phyloP scores from a whole-genome alignment of 2,113 vertebrate species.

The Colaptes auratus region DNA sequence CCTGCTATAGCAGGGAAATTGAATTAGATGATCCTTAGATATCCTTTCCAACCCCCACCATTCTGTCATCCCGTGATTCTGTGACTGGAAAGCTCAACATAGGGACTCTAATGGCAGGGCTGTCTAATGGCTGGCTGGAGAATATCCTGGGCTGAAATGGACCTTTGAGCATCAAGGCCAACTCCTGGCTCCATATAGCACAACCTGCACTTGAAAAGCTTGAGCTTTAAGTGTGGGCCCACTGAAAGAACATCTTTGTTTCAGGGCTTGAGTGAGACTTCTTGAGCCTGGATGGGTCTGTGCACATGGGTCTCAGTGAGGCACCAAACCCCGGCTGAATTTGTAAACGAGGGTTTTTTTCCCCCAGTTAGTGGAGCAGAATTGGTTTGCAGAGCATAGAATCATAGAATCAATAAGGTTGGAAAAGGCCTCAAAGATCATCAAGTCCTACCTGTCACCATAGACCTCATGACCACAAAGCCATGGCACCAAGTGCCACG shows the following conservation, averaged over 20 bases:
- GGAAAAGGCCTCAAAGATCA: no score
- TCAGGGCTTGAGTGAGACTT: not conserved
- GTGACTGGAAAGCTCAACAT: not conserved
- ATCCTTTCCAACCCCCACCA: not conserved
- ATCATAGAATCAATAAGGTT: no score
- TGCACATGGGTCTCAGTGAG: not conserved
- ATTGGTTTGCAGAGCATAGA: not conserved
- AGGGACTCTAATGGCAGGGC: no score
- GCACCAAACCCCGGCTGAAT: not conserved
- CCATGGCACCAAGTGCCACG: no score
- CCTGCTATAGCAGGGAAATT: not conserved
- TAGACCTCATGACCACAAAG: no score
- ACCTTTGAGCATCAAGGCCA: not conserved
- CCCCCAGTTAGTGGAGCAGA: not conserved
- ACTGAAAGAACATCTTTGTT: fast-evolving
- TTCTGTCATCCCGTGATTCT: not conserved
- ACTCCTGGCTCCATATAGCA: not conserved
- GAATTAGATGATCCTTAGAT: not conserved
- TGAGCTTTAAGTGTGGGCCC: not conserved
- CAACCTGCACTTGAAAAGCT: not conserved
- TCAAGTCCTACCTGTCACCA: no score
- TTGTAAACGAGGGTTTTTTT: not conserved
- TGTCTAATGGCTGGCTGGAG: not conserved
- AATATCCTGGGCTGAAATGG: not conserved
- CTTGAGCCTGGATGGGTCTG: not conserved